Percentiles rank a stretch among this genome's conserved stretches.
Conservation (phyloP, 2,113 vertebrate species). For the Catharus minimus region DNA sequence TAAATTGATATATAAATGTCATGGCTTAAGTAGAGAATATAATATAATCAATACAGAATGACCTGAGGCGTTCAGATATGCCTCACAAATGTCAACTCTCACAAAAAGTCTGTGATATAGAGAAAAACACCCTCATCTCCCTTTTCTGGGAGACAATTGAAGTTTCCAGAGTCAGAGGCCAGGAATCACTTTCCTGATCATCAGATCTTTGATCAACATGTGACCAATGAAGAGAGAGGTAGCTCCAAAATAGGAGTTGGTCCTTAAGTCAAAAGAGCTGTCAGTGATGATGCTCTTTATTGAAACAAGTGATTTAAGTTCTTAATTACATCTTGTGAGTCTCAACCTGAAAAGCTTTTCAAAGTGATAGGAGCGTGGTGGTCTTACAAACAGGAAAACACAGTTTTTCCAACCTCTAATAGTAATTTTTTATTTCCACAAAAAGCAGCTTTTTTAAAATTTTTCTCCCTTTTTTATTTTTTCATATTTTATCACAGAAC, state of each 20-base stretch:
- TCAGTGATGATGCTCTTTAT: not conserved
- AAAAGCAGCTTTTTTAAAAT: not conserved
- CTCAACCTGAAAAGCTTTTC: not conserved
- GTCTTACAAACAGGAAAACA: not conserved
- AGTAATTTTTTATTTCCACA: not conserved
- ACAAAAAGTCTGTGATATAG: not conserved
- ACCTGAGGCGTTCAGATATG: not conserved
- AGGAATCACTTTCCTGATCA: not conserved
- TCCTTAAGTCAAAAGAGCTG: not conserved
- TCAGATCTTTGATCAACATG: not conserved
- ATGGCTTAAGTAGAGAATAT: not conserved
- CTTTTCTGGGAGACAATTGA: not conserved
- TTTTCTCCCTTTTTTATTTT: not conserved
- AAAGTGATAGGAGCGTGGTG: not conserved
- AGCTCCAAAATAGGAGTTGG: not conserved
- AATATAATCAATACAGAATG: not conserved
- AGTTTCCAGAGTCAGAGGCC: not conserved
- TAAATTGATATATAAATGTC: conserved; percentile 25
- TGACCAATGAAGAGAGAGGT: not conserved
- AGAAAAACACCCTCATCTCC: not conserved
- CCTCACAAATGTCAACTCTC: not conserved
- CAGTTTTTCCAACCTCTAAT: not conserved
- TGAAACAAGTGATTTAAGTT: not conserved
- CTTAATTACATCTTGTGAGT: not conserved
- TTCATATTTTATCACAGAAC: not conserved